phyloP scores from a whole-genome alignment of 2,797 vertebrate genomes.

The Eleutherodactylus coqui region DNA sequence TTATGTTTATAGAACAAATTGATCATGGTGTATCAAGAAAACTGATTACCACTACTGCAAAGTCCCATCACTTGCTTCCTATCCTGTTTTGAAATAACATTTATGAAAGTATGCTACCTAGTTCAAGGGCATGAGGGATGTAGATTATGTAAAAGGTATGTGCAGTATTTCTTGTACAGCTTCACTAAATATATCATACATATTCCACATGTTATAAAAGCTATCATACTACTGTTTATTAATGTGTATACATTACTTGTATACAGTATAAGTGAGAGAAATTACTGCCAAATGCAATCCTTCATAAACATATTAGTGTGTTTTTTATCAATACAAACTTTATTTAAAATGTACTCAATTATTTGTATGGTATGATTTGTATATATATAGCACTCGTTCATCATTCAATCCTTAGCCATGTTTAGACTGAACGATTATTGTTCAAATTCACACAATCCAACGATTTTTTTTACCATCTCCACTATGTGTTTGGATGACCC shows the following conservation, averaged over 20 bases:
- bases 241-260: neutral
- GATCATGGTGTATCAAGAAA: neutral
- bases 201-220: neutral
- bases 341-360: too few relatives aligned
- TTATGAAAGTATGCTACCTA: neutral
- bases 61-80: neutral
- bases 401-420: too few relatives aligned
- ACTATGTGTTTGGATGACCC: too few relatives aligned
- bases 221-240: neutral
- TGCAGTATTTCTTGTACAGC: neutral
- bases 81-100: neutral
- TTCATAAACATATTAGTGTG: neutral
- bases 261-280: neutral
- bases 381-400: too few relatives aligned
- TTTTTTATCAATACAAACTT: too few relatives aligned
- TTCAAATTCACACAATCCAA: too few relatives aligned
- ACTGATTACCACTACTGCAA: neutral
- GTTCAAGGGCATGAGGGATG: neutral
- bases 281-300: neutral
- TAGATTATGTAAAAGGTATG: neutral
- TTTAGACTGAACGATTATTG: too few relatives aligned
- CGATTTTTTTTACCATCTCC: too few relatives aligned
- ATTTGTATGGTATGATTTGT: too few relatives aligned
- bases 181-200: neutral
- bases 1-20: slow-evolving; percentile 18